Conservation (phyloP, 1,140 invertebrate genomes). For the Apis dorsata region DNA sequence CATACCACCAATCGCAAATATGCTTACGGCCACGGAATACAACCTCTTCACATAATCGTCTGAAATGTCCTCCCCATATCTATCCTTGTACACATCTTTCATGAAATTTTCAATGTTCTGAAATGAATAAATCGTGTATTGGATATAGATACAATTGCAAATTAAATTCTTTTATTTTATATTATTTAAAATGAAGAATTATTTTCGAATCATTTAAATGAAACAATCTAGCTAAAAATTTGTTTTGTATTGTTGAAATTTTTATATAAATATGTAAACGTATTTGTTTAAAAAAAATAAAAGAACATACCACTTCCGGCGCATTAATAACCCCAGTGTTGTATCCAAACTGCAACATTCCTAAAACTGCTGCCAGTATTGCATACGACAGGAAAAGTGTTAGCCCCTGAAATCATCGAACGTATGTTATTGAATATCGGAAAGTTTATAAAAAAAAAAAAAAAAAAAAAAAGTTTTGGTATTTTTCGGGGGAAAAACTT, state of each 20-base stretch:
- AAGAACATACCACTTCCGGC: constrained; percentile 86
- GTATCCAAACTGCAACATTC: constrained; percentile 99
- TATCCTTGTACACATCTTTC: constrained; percentile 90
- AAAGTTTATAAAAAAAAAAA: too few species aligned
- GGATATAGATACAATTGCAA: not conserved
- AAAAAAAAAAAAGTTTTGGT: too few species aligned
- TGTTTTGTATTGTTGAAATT: too few species aligned
- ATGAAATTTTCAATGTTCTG: constrained; percentile 96
- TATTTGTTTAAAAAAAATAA: not conserved
- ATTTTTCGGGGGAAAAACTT: too few species aligned
- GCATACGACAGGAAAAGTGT: constrained; percentile 95
- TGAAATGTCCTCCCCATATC: constrained; percentile 87
- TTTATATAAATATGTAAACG: not conserved
- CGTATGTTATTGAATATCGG: not conserved
- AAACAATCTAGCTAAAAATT: too few species aligned
- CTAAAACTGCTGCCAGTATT: constrained; percentile 95
- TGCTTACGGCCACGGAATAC: constrained; percentile 94
- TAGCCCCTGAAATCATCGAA: constrained; percentile 85
- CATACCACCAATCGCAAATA: constrained; percentile 98
- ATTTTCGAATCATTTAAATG: not conserved
- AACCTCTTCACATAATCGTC: constrained; percentile 86
- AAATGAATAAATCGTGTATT: constrained; percentile 55
- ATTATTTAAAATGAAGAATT: not conserved
- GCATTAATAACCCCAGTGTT: constrained; percentile 99
- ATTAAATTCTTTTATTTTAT: too few species aligned